These are phyloP conservation scores for Brachionus sp. DNA, from an alignment of 1,140 invertebrate genomes.

Conservation along the genomic window DNA sequence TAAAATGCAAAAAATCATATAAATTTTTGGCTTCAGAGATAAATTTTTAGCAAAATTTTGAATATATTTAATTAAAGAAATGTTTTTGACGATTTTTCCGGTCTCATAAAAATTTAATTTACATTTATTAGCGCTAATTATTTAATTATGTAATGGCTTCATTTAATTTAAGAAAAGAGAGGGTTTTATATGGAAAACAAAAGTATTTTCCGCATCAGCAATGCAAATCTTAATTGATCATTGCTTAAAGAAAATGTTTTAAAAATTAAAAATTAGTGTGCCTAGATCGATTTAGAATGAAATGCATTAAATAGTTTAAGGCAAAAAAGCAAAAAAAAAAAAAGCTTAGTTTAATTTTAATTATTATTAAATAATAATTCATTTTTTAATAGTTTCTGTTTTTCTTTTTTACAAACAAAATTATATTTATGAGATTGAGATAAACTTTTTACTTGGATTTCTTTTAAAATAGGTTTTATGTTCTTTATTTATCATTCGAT, in stretches of 20 bases:
- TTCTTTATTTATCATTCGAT: neutral
- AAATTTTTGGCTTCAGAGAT: neutral
- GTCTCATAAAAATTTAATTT: neutral
- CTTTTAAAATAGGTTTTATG: neutral
- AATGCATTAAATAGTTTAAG: neutral
- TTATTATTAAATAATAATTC: constrained; percentile 3
- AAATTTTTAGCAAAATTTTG: neutral
- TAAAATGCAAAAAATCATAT: too few species aligned
- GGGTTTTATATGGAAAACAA: neutral
- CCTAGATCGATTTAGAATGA: neutral
- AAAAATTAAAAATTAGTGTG: neutral
- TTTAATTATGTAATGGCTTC: neutral
- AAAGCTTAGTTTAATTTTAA: neutral
- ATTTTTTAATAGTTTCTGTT: neutral
- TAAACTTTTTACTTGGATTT: neutral
- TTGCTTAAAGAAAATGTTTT: neutral
- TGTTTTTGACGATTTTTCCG: neutral
- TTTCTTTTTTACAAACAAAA: neutral
- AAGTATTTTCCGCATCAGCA: neutral
- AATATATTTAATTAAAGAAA: neutral
- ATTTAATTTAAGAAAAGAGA: neutral
- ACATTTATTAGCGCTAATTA: neutral
- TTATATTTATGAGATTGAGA: neutral
- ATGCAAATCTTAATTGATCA: neutral
- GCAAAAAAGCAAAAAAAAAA: neutral